Evolutionary conservation across 1,140 invertebrate genomes (phyloP), one percentile per base, ranked within the genome.

Genomic region (Phymorhynchus buccinoides): DNA sequence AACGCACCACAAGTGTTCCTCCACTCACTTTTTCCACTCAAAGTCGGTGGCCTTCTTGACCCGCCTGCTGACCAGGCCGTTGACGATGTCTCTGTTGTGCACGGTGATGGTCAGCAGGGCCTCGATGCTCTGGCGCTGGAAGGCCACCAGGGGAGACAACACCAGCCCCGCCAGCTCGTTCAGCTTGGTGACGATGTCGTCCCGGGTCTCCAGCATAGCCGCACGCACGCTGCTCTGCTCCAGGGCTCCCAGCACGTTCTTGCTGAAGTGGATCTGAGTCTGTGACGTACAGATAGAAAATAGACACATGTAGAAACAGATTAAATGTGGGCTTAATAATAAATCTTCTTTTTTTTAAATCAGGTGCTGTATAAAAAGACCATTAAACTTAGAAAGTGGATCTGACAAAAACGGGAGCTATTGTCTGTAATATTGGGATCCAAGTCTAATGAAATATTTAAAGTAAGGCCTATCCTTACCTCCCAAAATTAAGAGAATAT

Each of bases 81-180:
- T 93, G 14, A 97, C 95, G 1, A 96, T 97, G 90, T 98, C 96
- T 89, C 96, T 95, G 35, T 96, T 96, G 90, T 98, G 97, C 0
- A 97, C 97, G 92, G 97, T 96, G n/a, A 97, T 95, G 0, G 96
- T 97, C 48, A 97, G 96, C 4, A 98, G 91, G 12, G 97, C 96
- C 85, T 96, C 96, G 0, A 98, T 94, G 39, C 92, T 92, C 88
- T 91, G 88, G 14, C 92, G 88, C 89, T 92, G 92, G 80, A 90
- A 89, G 14, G 77, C 79, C 41, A 87, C 80, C 32, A 93, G 84
- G 78, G 88, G 85, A 42, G 88, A 87, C 16, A 89, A 90, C 56
- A 93, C 92, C 18, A 93, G 87, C 6, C 90, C 89, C 16, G 92
- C 92, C 48, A 93, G 86, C 22, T 86, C 52, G 77, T 90, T 90